A percentile compares a stretch with the other conserved stretches of the same genome.
Conservation (phyloP, 2,797 vertebrate species). For the Varecia variegata region DNA sequence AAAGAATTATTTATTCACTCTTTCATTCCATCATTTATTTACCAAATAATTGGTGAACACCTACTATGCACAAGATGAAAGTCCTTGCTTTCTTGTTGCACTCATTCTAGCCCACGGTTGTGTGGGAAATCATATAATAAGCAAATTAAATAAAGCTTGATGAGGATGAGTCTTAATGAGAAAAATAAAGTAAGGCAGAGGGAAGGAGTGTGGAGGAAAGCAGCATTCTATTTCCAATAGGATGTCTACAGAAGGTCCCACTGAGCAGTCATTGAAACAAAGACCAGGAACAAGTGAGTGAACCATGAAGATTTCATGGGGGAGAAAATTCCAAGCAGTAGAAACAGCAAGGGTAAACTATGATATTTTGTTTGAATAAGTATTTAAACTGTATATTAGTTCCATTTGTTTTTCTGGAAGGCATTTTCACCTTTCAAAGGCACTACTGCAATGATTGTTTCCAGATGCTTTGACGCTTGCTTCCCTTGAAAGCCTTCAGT, state of each 20-base stretch:
- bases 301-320: background rate
- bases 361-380: background rate
- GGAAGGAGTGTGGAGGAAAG: background rate
- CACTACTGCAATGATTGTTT: background rate
- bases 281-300: background rate
- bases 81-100: background rate
- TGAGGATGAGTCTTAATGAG: background rate
- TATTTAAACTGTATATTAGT: conserved; percentile 21
- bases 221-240: background rate
- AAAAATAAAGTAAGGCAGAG: background rate
- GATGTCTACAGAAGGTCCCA: background rate
- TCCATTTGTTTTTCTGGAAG: background rate
- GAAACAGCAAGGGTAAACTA: background rate
- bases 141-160: background rate
- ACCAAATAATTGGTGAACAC: background rate
- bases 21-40: background rate
- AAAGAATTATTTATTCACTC: background rate
- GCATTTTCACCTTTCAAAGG: conserved; percentile 17
- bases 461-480: background rate
- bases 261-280: background rate
- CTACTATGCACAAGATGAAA: background rate
- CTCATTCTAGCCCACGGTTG: background rate
- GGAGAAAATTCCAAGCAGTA: background rate
- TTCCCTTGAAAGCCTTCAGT: conserved; percentile 31
- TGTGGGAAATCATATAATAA: background rate